A percentile compares a stretch with the other conserved stretches of the same genome.
Conservation (phyloP, 2,797 vertebrate genomes). For the Chromis chromis region DNA sequence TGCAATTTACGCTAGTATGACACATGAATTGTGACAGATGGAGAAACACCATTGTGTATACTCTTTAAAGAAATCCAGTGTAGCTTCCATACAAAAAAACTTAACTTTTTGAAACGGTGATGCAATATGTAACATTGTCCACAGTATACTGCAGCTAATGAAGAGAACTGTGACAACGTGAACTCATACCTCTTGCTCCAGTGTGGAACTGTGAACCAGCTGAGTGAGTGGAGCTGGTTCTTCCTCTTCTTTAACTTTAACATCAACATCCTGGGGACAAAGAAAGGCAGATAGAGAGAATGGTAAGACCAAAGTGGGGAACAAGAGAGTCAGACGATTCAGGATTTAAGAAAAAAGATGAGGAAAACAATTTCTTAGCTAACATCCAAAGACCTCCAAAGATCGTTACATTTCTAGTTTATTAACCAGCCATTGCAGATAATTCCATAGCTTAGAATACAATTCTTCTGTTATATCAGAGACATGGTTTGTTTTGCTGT, state of each 20-base stretch:
- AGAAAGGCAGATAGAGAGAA: slow-evolving; percentile 11
- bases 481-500: slow-evolving; percentile 20
- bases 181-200: slow-evolving; percentile 80
- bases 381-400: slow-evolving; percentile 7
- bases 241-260: slow-evolving; percentile 71
- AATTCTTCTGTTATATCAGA: not conserved
- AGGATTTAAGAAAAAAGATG: not conserved
- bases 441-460: not conserved
- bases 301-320: not conserved
- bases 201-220: slow-evolving; percentile 77
- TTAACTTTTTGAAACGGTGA: not conserved
- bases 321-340: not conserved
- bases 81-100: not conserved
- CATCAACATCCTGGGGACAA: slow-evolving; percentile 59
- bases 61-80: not conserved
- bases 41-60: not conserved
- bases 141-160: not conserved
- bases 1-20: not conserved
- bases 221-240: slow-evolving; percentile 70
- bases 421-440: not conserved
- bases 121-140: slow-evolving; percentile 9
- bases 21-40: not conserved
- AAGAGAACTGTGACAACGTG: not conserved
- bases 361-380: not conserved
- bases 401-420: slow-evolving; percentile 22